Evolutionary conservation across 2,888 invertebrate species (phyloP).

Genomic region (Congeria kusceri): DNA sequence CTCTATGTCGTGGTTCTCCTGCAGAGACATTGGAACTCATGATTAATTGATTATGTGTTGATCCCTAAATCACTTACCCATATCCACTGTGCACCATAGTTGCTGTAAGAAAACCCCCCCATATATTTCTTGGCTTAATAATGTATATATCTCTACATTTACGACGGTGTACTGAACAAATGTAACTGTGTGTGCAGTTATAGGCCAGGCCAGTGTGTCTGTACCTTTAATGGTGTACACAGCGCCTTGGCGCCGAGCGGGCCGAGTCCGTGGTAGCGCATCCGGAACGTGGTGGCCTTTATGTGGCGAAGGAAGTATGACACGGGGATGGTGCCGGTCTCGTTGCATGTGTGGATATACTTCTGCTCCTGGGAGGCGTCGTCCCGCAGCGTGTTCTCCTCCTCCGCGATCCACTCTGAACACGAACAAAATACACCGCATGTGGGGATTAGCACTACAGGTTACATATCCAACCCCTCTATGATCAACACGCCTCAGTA

Average conservation of each 20-base stretch:
- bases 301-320: constrained; percentile 80
- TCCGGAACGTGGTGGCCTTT: constrained; percentile 71
- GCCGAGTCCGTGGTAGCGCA: constrained; percentile 82
- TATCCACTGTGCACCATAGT: too few species aligned
- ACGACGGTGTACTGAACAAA: not conserved
- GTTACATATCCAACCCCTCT: too few species aligned
- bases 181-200: not conserved
- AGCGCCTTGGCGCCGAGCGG: constrained; percentile 81
- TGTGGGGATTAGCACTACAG: too few species aligned
- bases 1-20: constrained; percentile 71
- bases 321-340: constrained; percentile 76
- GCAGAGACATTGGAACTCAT: constrained; percentile 14
- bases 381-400: constrained; percentile 61
- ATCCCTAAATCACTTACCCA: too few species aligned
- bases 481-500: too few species aligned
- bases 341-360: constrained; percentile 78
- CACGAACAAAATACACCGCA: constrained; percentile 1
- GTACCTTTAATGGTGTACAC: constrained; percentile 81
- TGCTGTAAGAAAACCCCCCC: too few species aligned
- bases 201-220: too few species aligned
- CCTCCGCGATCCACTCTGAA: constrained; percentile 75
- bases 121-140: constrained; percentile 1
- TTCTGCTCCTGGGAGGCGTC: constrained; percentile 71
- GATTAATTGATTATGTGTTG: too few species aligned
- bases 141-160: not conserved